Percentiles rank a stretch among this genome's conserved stretches.
Evolutionary conservation across 2,888 invertebrate genomes (phyloP).

Genomic region (Hesperia comma): DNA sequence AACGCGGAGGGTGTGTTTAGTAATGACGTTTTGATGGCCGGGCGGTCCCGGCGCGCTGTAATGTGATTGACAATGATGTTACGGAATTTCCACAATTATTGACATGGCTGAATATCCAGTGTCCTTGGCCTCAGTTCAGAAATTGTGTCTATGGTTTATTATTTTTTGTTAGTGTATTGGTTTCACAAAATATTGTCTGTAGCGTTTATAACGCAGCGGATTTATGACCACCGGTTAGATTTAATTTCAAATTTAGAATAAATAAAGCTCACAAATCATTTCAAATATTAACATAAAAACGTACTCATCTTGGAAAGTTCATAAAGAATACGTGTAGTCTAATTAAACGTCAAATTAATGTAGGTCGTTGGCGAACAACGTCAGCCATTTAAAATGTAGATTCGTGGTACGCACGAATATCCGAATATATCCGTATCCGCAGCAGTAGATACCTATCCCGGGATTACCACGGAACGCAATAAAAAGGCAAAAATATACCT

Average conservation of each 20-base stretch:
- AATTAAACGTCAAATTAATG: constrained; percentile 23
- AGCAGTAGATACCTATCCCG: constrained; percentile 40
- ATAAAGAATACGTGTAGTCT: not conserved
- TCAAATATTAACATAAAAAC: too few species aligned
- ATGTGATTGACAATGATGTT: constrained; percentile 55
- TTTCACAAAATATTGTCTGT: not conserved
- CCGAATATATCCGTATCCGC: constrained; percentile 24
- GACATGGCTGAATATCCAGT: constrained; percentile 16
- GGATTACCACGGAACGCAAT: constrained; percentile 66
- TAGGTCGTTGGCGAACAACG: constrained; percentile 13
- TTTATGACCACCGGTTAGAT: too few species aligned
- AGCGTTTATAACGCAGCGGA: too few species aligned
- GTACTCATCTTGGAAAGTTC: too few species aligned
- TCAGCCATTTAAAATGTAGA: constrained; percentile 37
- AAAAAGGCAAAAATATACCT: constrained; percentile 76
- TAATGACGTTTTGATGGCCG: constrained; percentile 64
- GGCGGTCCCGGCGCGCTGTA: constrained; percentile 50
- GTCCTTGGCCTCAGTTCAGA: constrained; percentile 8
- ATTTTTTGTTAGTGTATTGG: not conserved
- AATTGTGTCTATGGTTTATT: constrained; percentile 1
- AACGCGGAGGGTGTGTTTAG: constrained; percentile 56
- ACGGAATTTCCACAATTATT: constrained; percentile 36
- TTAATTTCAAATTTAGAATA: too few species aligned
- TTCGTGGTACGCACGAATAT: constrained; percentile 29
- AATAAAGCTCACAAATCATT: too few species aligned